Conservation (phyloP, 2,797 vertebrate species). For the Sebastolobus alascanus region DNA sequence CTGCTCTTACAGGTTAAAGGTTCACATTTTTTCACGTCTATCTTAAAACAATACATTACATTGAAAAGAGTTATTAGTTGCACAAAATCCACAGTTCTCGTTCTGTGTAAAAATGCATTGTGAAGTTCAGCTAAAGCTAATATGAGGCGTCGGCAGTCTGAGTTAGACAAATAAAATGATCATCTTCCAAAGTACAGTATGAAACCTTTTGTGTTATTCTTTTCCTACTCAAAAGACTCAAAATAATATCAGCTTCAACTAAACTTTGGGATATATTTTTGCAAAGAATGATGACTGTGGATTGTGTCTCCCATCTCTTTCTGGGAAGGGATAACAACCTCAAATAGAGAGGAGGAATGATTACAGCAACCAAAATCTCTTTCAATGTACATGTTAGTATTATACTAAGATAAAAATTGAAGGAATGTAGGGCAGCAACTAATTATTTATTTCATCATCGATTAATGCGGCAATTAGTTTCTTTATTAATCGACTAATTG, state of each 20-base stretch:
- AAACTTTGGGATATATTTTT: neutral
- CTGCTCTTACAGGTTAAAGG: neutral
- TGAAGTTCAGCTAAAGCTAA: neutral
- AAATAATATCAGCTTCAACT: neutral
- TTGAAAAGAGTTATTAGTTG: neutral
- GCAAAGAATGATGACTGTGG: neutral
- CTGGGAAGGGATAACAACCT: neutral
- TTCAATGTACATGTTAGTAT: neutral
- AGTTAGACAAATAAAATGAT: neutral
- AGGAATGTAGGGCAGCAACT: neutral
- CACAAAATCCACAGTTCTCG: neutral
- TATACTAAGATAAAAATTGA: neutral
- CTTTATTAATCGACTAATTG: neutral
- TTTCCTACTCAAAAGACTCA: neutral
- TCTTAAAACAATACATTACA: neutral
- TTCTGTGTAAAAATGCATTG: neutral
- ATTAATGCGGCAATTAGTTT: neutral
- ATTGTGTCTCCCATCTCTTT: neutral
- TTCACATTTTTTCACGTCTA: neutral
- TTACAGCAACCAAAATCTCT: neutral
- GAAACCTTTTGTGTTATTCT: neutral
- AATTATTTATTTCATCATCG: neutral
- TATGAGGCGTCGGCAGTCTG: neutral
- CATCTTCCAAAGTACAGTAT: neutral
- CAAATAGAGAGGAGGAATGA: neutral